phyloP scores from a whole-genome alignment of 2,888 invertebrate species.

The Cantharis rustica region DNA sequence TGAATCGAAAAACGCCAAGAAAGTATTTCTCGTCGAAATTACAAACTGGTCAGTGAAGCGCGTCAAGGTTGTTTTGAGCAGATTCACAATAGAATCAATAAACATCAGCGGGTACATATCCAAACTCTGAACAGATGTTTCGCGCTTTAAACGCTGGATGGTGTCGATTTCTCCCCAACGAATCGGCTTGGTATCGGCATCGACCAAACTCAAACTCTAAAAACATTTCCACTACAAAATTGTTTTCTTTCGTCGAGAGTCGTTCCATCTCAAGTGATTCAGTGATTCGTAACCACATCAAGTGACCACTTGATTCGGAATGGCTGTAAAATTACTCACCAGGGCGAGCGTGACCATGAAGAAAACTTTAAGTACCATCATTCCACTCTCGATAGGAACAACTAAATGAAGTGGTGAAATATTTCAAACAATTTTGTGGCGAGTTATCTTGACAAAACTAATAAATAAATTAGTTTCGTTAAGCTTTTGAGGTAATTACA shows the following conservation, averaged over 20 bases:
- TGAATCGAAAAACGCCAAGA: constrained; percentile 1
- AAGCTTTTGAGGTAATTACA: not conserved
- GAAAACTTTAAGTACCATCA: not conserved
- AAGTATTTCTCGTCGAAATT: not conserved
- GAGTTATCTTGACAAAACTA: not conserved
- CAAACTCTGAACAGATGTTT: not conserved
- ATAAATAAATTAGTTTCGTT: not conserved
- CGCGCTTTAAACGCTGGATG: not conserved
- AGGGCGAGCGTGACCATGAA: not conserved
- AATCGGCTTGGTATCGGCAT: not conserved
- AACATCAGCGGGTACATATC: not conserved
- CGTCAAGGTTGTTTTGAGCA: not conserved
- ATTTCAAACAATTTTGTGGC: not conserved
- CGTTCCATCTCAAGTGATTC: too few species aligned
- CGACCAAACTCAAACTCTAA: not conserved
- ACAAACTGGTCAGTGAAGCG: not conserved
- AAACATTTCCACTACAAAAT: not conserved
- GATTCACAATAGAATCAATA: not conserved
- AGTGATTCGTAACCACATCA: too few species aligned
- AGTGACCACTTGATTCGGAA: too few species aligned
- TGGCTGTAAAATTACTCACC: not conserved
- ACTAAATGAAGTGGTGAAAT: not conserved
- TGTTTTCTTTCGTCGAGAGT: not conserved
- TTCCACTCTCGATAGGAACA: not conserved
- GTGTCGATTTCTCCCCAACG: not conserved